A percentile compares a stretch with the other conserved stretches of the same genome.
Evolutionary conservation across 2,797 vertebrate genomes (phyloP).

Genomic region (Melanotaenia maccullochi): DNA sequence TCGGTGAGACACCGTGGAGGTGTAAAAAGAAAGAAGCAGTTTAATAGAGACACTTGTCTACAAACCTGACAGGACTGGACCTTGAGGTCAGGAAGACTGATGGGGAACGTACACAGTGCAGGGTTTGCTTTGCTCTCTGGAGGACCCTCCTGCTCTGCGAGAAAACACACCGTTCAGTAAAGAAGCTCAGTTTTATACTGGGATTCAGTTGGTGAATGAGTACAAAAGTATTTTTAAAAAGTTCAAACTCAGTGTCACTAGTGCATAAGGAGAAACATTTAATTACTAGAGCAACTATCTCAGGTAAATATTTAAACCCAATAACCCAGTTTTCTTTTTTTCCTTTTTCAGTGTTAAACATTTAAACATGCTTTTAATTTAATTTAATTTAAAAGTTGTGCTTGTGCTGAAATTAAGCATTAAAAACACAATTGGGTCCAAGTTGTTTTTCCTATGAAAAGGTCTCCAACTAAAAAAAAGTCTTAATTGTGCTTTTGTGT

Average conservation of each 20-base stretch:
- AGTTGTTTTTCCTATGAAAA: no score
- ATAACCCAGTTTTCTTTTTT: no score
- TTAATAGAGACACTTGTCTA: background rate
- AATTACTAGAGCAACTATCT: no score
- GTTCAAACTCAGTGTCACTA: background rate
- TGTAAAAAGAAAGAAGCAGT: slow-evolving; percentile 27
- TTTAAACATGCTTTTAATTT: no score
- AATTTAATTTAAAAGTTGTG: no score
- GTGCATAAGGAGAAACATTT: background rate
- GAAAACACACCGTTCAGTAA: background rate
- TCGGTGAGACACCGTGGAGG: slow-evolving; percentile 27
- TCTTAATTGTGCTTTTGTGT: no score
- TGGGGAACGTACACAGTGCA: background rate
- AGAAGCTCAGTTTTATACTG: background rate
- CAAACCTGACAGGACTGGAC: slow-evolving; percentile 6
- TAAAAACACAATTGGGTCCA: no score
- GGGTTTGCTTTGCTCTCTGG: slow-evolving; percentile 1
- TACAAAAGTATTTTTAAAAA: background rate
- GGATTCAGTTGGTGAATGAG: background rate
- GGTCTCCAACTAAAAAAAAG: no score
- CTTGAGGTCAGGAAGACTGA: slow-evolving; percentile 4
- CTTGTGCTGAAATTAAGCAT: no score
- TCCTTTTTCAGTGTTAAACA: no score
- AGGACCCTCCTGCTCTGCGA: background rate
- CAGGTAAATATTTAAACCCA: no score